Base-by-base conservation (phyloP, 2,797 vertebrate genomes). In the Tachyglossus aculeatus region DNA sequence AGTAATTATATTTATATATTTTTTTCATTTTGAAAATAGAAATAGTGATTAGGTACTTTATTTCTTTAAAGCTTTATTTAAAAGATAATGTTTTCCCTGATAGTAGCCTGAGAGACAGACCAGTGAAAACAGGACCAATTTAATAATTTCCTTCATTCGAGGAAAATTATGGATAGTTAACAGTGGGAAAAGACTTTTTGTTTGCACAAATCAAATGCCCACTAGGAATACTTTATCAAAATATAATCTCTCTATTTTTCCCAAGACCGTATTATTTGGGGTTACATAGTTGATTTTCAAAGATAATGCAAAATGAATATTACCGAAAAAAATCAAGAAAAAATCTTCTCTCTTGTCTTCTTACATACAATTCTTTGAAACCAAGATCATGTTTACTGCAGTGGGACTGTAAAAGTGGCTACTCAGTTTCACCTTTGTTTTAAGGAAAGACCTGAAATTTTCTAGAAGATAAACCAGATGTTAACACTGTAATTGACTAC, bases 381-480 rank as follows among this genome's bases (percentile, higher is more conserved):
- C 7, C 15, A 64, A 9, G 21, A 7, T 29, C 47, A 34, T 31
- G 22, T 19, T 40, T n/a, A n/a, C n/a, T n/a, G n/a, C n/a, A n/a
- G n/a, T n/a, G n/a, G n/a, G n/a, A n/a, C n/a, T 10, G 5, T 39
- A 36, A 6, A 24, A 39, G 33, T 43, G 29, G n/a, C n/a, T n/a
- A n/a, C n/a, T n/a, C n/a, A n/a, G n/a, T 40, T 51, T 63, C 52
- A 24, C 47, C 32, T 75, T 67, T 51, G 43, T 38, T 59, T 51
- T 51, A 43, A 12, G 5, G 45, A 66, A 66, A 63, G 36, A 34
- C 31, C 54, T 12, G n/a, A n/a, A n/a, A n/a, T n/a, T n/a, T n/a
- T n/a, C n/a, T n/a, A n/a, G n/a, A n/a, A n/a, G n/a, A n/a, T n/a
- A n/a, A n/a, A n/a, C n/a, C n/a, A n/a, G n/a, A n/a, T n/a, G n/a